Conservation (phyloP, 2,113 vertebrate species). For the Prionailurus viverrinus region DNA sequence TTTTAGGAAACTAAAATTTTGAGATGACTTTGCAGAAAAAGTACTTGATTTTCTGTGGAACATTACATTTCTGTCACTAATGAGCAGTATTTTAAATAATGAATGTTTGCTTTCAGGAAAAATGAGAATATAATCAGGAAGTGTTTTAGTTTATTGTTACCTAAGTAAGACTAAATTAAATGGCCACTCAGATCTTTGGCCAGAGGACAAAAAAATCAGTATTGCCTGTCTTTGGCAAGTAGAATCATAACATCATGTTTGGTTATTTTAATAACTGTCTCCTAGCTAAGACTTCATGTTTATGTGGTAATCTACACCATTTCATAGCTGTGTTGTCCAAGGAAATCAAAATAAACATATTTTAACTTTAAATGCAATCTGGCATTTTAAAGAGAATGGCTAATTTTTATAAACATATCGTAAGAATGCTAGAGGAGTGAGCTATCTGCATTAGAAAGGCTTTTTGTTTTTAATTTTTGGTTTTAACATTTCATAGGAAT, state of each 20-base stretch:
- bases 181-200: constrained; percentile 26
- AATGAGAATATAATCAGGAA: constrained; percentile 15
- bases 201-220: not conserved
- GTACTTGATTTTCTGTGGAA: constrained; percentile 47
- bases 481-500: constrained; percentile 64
- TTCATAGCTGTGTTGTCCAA: constrained; percentile 49
- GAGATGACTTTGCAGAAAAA: constrained; percentile 41
- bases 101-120: constrained; percentile 54
- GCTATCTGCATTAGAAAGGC: constrained; percentile 24
- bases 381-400: constrained; percentile 64
- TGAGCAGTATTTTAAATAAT: constrained; percentile 53
- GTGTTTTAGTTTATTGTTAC: constrained; percentile 13
- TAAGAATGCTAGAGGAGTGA: constrained; percentile 65
- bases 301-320: constrained; percentile 18
- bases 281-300: constrained; percentile 35
- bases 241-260: not conserved
- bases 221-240: constrained; percentile 27
- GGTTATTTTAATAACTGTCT: constrained; percentile 40
- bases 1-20: constrained; percentile 30
- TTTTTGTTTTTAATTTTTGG: constrained; percentile 48
- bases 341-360: constrained; percentile 64
- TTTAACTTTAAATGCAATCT: constrained; percentile 65
- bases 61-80: constrained; percentile 42
- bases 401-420: constrained; percentile 55
- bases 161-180: constrained; percentile 33